Evolutionary conservation across 2,113 vertebrate species (phyloP), one percentile per base, ranked within the genome.

Genomic region (Tetraodon nigroviridis): DNA sequence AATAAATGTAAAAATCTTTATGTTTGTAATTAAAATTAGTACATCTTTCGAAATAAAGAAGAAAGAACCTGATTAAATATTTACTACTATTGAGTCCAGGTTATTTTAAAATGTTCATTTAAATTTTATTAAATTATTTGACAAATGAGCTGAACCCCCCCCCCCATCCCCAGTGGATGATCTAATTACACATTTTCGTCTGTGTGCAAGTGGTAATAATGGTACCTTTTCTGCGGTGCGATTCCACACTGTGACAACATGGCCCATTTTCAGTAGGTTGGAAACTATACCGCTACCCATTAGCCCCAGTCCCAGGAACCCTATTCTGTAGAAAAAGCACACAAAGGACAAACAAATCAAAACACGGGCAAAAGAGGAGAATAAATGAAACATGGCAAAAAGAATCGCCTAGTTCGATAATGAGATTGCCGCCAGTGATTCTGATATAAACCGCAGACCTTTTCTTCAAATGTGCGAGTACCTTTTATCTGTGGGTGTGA

Each of bases 401-500:
- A 27, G 24, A 22, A 10, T 21, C 27, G 1, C 21, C 8, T 3
- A 7, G 2, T 1, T 37, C 12, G 32, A 37, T 37, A 32, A 32
- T 6, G 32, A 37, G 32, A 37, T 37, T 10, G 11, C 8, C 11
- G 10, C 10, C 32, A 41, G 6, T 42, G 14, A 58, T 42, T 12
- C 14, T n/a, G 3, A 1, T 49, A 45, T 29, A 42, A 29, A 5
- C 6, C 17, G 7, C n/a, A 44, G 6, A 6, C 15, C 0, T 15
- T 0, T 17, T 57, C 17, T 1, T 44, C 17, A 16, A 1, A 48
- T 24, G 53, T 21, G 21, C 21, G 12, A 0, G 61, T 92, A 97
- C 97, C 98, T 94, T 91, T 99, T 99, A 78, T 98, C 96, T 80
- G 96, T 99, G 64, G 97, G 97, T 0, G 92, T 98, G 88, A 99